phyloP scores from a whole-genome alignment of 1,140 invertebrate species.

The Branchinecta lindahli region DNA sequence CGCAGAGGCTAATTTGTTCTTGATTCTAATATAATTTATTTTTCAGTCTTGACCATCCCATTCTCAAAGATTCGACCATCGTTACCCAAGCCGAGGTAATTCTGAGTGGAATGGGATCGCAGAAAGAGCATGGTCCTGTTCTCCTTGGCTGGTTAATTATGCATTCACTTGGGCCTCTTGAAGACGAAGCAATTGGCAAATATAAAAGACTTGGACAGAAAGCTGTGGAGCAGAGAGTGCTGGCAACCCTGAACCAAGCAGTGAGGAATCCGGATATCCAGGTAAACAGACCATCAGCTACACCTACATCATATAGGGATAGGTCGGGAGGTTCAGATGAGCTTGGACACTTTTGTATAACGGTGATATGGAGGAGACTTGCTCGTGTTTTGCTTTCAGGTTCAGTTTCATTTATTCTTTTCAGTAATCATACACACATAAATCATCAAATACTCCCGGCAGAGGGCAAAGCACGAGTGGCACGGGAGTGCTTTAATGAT shows the following conservation, averaged over 20 bases:
- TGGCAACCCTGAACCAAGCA: background rate
- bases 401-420: no score
- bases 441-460: no score
- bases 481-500: no score
- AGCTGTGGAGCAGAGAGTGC: background rate
- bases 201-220: background rate
- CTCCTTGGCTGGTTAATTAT: background rate
- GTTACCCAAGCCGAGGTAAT: background rate
- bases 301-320: no score
- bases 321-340: no score
- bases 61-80: background rate
- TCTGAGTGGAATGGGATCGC: background rate
- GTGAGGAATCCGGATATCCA: background rate
- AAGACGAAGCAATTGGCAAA: background rate
- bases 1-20: background rate
- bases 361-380: no score
- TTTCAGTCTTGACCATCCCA: background rate
- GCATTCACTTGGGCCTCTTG: background rate
- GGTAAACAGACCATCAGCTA: background rate
- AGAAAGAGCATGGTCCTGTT: slow-evolving; percentile 3
- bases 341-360: no score
- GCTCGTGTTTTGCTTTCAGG: no score
- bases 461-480: no score
- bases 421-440: no score
- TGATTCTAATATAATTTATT: background rate